Evolutionary conservation across 2,888 invertebrate genomes (phyloP).

Genomic region (Papilio demoleus): DNA sequence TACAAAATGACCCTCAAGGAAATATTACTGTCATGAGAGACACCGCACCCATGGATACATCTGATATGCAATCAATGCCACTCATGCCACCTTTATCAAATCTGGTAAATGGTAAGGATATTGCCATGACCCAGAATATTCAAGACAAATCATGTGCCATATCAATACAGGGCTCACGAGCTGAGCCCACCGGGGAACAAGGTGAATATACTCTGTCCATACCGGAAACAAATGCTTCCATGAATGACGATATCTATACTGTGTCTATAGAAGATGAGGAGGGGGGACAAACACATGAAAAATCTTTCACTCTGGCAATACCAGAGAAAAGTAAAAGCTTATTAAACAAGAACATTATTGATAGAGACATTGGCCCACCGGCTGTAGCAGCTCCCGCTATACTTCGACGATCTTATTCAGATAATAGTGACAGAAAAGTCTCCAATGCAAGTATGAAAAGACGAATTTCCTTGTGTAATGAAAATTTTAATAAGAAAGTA

Average conservation of each 20-base stretch:
- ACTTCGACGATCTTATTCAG: conserved; percentile 77
- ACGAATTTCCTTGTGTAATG: conserved; percentile 74
- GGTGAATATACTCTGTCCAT: conserved; percentile 79
- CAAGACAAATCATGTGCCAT: conserved; percentile 72
- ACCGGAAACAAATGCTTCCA: conserved; percentile 78
- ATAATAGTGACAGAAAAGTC: conserved; percentile 73
- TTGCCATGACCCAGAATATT: conserved; percentile 58
- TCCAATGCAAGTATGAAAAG: conserved; percentile 68
- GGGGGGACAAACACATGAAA: conserved; percentile 67
- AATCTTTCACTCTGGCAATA: conserved; percentile 75
- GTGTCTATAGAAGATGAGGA: conserved; percentile 80
- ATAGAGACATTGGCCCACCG: conserved; percentile 62
- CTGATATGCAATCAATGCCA: conserved; percentile 73
- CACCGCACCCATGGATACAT: conserved; percentile 58
- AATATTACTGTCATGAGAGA: conserved; percentile 85
- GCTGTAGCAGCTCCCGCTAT: conserved; percentile 76
- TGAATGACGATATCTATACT: conserved; percentile 82
- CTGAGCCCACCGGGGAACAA: conserved; percentile 78
- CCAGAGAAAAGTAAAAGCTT: conserved; percentile 78
- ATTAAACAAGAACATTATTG: conserved; percentile 68
- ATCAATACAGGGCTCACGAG: conserved; percentile 76
- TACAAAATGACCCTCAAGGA: conserved; percentile 84
- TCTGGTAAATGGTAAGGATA: conserved; percentile 68
- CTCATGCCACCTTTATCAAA: conserved; percentile 64
- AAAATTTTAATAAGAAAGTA: conserved; percentile 65